phyloP scores from a whole-genome alignment of 2,888 invertebrate genomes.

The Leptinotarsa peninsularis region DNA sequence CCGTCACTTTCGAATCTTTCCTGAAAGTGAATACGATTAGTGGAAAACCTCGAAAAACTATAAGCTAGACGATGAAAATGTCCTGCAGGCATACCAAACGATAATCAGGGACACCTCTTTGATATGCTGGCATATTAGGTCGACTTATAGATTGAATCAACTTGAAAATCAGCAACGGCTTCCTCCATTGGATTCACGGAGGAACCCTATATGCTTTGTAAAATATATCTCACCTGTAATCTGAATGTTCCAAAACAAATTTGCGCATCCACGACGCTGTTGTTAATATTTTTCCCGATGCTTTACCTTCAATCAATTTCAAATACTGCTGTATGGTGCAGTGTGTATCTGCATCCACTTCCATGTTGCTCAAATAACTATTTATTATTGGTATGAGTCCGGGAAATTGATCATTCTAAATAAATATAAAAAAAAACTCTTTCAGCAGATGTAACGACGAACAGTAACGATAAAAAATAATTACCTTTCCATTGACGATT shows the following conservation, averaged over 20 bases:
- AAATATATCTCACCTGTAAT: constrained; percentile 79
- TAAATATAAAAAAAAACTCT: not conserved
- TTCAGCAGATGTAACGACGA: too few relatives aligned
- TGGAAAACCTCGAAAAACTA: too few relatives aligned
- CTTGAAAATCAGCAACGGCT: too few relatives aligned
- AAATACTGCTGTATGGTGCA: constrained; percentile 97
- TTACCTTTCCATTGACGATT: constrained; percentile 94
- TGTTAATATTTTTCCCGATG: constrained; percentile 90
- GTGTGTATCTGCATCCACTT: constrained; percentile 97
- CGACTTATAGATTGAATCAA: too few relatives aligned
- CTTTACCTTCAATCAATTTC: constrained; percentile 87
- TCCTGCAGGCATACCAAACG: too few relatives aligned
- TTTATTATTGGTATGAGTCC: constrained; percentile 95
- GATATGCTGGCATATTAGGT: too few relatives aligned
- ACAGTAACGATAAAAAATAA: not conserved
- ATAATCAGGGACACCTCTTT: too few relatives aligned
- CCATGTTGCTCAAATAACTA: constrained; percentile 93
- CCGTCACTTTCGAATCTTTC: constrained; percentile 89
- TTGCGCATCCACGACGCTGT: constrained; percentile 95
- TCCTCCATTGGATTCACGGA: not conserved
- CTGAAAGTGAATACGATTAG: constrained; percentile 64
- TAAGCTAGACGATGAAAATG: too few relatives aligned
- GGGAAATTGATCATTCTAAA: constrained; percentile 86
- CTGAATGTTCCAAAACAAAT: constrained; percentile 89
- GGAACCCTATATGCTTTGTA: not conserved